Conservation (phyloP, 2,797 vertebrate species). For the Pseudocheirus occidentalis region DNA sequence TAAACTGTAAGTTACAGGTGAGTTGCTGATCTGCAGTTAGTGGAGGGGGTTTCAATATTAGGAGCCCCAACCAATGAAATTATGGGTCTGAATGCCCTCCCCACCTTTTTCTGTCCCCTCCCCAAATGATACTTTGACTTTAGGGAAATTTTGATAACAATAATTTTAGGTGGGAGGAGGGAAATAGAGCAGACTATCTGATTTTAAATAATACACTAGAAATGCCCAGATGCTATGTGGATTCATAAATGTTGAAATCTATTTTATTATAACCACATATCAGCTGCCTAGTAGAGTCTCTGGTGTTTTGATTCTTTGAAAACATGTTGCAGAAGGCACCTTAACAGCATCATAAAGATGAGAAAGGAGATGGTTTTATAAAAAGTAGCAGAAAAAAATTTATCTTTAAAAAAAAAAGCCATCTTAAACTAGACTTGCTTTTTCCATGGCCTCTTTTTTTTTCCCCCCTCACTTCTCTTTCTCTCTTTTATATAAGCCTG, state of each 20-base stretch:
- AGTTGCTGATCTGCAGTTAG: background rate
- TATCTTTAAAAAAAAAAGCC: constrained; percentile 67
- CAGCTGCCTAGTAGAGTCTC: constrained; percentile 53
- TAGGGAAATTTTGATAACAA: constrained; percentile 46
- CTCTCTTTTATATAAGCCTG: constrained; percentile 56
- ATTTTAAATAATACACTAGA: constrained; percentile 55
- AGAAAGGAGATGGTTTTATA: constrained; percentile 46
- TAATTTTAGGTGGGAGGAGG: constrained; percentile 8
- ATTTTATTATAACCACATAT: constrained; percentile 65
- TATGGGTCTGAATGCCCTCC: background rate
- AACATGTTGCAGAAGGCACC: constrained; percentile 73
- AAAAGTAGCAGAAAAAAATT: constrained; percentile 55
- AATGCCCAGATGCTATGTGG: constrained; percentile 54
- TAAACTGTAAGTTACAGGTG: background rate
- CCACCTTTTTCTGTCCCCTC: background rate
- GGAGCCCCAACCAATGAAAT: background rate
- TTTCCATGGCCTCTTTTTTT: constrained; percentile 66
- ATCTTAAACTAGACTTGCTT: constrained; percentile 69
- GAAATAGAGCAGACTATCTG: constrained; percentile 60
- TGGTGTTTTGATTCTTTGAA: constrained; percentile 69
- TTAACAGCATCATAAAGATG: constrained; percentile 70
- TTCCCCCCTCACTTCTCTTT: constrained; percentile 5
- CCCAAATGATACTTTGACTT: constrained; percentile 9
- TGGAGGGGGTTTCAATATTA: background rate
- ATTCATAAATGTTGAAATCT: constrained; percentile 39